A percentile compares a stretch with the other conserved stretches of the same genome.
phyloP scores from a whole-genome alignment of 2,113 vertebrate genomes.

The Fregata magnificens region DNA sequence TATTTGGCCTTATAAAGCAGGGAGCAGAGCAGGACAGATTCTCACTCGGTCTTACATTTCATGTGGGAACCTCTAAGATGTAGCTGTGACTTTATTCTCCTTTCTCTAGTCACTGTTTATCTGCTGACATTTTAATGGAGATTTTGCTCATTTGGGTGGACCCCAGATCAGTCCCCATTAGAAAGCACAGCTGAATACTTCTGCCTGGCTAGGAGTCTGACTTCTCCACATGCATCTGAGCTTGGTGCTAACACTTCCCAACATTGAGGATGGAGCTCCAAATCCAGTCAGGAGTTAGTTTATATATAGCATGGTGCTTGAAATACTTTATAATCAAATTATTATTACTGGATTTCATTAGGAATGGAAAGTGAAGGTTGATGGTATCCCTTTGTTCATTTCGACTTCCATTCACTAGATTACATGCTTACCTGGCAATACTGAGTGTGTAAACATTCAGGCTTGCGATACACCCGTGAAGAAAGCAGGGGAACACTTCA shows the following conservation, averaged over 20 bases:
- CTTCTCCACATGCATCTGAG: accelerated
- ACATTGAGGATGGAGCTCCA: not conserved
- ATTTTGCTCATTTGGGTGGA: not conserved
- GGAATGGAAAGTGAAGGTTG: not conserved
- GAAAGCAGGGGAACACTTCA: not conserved
- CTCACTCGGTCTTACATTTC: not conserved
- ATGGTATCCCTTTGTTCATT: not conserved
- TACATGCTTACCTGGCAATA: not conserved
- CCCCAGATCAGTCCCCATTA: not conserved
- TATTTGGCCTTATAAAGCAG: not conserved
- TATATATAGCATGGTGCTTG: not conserved
- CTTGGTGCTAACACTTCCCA: not conserved
- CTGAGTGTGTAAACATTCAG: not conserved
- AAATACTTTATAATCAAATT: not conserved
- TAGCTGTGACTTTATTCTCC: not conserved
- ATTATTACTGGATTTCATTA: not conserved
- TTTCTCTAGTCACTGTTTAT: not conserved
- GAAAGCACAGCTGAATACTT: not conserved
- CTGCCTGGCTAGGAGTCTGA: not conserved
- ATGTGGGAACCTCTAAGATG: not conserved
- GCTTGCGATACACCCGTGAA: accelerated
- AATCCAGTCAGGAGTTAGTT: not conserved
- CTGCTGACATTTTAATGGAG: not conserved
- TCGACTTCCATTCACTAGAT: not conserved
- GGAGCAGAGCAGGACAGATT: not conserved